Evolutionary conservation across 2,797 vertebrate species (phyloP).

Genomic region (Sebastes minor): DNA sequence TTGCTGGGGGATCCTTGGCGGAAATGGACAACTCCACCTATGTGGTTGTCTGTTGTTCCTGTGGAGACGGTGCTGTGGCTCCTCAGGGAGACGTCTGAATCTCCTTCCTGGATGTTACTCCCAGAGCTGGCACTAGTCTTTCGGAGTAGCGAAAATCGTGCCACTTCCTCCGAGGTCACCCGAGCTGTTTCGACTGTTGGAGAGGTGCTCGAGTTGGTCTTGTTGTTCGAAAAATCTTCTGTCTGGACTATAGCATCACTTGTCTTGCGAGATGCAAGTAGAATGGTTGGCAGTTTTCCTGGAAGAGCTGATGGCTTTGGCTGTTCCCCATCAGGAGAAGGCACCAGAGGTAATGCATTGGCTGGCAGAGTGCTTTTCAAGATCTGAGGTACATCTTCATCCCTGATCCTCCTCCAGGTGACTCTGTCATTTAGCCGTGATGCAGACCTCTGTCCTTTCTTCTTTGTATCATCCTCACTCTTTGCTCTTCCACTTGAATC

Average conservation of each 20-base stretch:
- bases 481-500: conserved; percentile 83
- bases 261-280: conserved; percentile 87
- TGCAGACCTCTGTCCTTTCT: conserved; percentile 72
- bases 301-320: conserved; percentile 69
- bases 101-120: conserved; percentile 73
- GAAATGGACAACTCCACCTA: conserved; percentile 81
- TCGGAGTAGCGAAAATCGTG: conserved; percentile 62
- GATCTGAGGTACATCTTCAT: conserved; percentile 95
- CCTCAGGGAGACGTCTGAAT: conserved; percentile 70
- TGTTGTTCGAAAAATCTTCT: conserved; percentile 87
- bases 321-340: conserved; percentile 76
- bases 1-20: conserved; percentile 94
- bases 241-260: conserved; percentile 97
- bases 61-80: conserved; percentile 70
- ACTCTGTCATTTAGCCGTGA: conserved; percentile 75
- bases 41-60: conserved; percentile 78
- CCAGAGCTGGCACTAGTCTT: conserved; percentile 72
- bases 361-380: conserved; percentile 94
- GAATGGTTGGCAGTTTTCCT: conserved; percentile 83
- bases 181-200: conserved; percentile 81
- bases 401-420: conserved; percentile 94
- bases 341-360: conserved; percentile 88
- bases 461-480: conserved; percentile 81
- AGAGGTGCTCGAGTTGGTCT: conserved; percentile 93
- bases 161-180: conserved; percentile 69